Base-by-base conservation (phyloP, 2,888 invertebrate genomes). In the Callosobruchus maculatus region DNA sequence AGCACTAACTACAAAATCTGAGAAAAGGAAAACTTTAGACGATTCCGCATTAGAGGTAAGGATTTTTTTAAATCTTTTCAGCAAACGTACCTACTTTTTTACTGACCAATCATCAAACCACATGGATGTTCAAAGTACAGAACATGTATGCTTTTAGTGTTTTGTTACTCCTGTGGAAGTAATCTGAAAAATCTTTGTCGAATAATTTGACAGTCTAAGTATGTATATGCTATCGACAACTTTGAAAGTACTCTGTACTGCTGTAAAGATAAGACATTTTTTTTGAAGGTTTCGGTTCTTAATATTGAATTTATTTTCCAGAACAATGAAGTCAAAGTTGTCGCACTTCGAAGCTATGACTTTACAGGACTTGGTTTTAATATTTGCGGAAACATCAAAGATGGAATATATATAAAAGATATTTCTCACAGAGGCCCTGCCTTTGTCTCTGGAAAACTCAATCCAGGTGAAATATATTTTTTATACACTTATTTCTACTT, bases 301-400 rank as follows among this genome's bases (percentile, higher is more conserved):
- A n/a, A n/a, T n/a, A 30, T 3, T 20, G n/a, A 69, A 69, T 69
- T 69, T 20, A 20, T 67, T 80, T 83, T 83, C 21, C 83, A 92
- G 92, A 89, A 89, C 76, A 88, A 89, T 22, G 89, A 89, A 80
- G 88, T 90, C 49, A 90, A 90, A 80, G 89, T 90, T 72, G 95
- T 96, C 70, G 91, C 94, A 77, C 88, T 97, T 74, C 92, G 94
- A 86, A 95, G 96, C 76, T 93, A 94, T 71, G 96, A 96, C 87
- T 95, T 96, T 87, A 95, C 95, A 0, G 96, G 97, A 0, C 89
- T 97, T 0, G 96, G 96, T 0, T 93, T 97, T 87, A 93, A 94
- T 83, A 94, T 96, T 78, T 93, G 93, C 75, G 97, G 97, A n/a
- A 96, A 95, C 80, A 95, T 96, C 90, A 89, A 94, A 74, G 96